These are phyloP conservation scores for Hystrix brachyura DNA, from an alignment of 2,113 vertebrate species.

Conservation along the genomic window DNA sequence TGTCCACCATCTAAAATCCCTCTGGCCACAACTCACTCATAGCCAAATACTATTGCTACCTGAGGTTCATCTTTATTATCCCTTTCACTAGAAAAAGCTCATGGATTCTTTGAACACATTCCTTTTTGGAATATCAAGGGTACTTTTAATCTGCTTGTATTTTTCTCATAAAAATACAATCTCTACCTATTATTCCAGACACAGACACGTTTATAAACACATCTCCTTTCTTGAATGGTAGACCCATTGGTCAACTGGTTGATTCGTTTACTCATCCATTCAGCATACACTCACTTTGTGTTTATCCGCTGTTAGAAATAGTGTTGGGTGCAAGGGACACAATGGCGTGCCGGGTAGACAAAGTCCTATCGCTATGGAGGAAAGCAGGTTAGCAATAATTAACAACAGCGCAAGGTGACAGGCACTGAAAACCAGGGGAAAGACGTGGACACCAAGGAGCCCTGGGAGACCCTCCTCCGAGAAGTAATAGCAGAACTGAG, in stretches of 20 bases:
- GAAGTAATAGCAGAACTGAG: not conserved
- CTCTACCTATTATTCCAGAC: not conserved
- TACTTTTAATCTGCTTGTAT: not conserved
- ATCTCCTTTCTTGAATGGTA: not conserved
- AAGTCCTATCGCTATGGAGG: too few species aligned
- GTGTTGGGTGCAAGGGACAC: not conserved
- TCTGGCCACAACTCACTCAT: rapidly evolving
- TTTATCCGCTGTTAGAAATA: not conserved
- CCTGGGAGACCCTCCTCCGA: not conserved
- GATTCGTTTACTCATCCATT: not conserved
- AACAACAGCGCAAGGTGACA: too few species aligned
- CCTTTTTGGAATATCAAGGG: not conserved
- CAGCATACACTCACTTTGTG: not conserved
- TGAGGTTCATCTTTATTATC: not conserved
- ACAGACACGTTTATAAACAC: not conserved
- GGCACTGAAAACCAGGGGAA: not conserved
- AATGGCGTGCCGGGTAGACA: not conserved
- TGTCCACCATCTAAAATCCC: too few species aligned
- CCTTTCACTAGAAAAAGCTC: not conserved
- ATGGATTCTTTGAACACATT: not conserved
- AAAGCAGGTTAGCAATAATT: too few species aligned
- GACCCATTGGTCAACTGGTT: not conserved
- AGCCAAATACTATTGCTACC: not conserved
- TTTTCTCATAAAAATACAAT: not conserved
- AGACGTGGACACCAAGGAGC: too few species aligned